Evolutionary conservation across 1,140 invertebrate genomes (phyloP).

Genomic region (Hylyphantes graminicola): DNA sequence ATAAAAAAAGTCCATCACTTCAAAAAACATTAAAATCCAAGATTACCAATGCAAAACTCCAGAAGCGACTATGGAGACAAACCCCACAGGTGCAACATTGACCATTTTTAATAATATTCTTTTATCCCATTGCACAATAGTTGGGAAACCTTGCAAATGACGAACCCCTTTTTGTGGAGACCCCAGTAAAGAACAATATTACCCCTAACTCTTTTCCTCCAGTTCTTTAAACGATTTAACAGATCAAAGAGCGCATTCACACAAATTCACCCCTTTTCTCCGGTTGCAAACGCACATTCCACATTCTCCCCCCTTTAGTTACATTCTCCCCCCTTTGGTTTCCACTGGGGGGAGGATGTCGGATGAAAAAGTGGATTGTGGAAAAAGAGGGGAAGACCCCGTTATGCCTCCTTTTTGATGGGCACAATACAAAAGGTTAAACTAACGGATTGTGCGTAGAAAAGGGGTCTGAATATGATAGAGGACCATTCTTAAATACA

Average conservation of each 20-base stretch:
- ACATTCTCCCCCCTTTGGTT: background rate
- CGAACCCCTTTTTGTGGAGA: background rate
- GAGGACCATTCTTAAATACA: slow-evolving; percentile 57
- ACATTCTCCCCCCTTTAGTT: too few species aligned
- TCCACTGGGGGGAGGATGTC: slow-evolving; percentile 15
- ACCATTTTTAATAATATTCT: background rate
- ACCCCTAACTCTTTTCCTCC: slow-evolving; percentile 39
- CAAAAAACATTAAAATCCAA: too few species aligned
- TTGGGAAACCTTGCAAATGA: slow-evolving; percentile 11
- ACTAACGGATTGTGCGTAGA: slow-evolving; percentile 45
- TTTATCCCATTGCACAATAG: background rate
- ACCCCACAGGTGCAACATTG: slow-evolving; percentile 7
- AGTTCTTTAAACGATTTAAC: slow-evolving; percentile 58
- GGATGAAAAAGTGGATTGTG: slow-evolving; percentile 51
- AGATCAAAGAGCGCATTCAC: slow-evolving; percentile 55
- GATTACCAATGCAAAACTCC: too few species aligned
- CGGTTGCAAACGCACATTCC: slow-evolving; percentile 9
- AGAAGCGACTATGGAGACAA: background rate
- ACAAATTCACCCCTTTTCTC: slow-evolving; percentile 33
- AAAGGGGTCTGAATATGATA: background rate
- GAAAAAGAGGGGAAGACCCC: slow-evolving; percentile 41
- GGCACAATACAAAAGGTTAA: slow-evolving; percentile 55
- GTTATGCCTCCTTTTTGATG: slow-evolving; percentile 6
- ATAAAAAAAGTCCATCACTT: background rate
- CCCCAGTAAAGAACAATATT: slow-evolving; percentile 37